Conservation (phyloP, 53 echinoderm and acorn worm genomes). For the Luidia sarsii region DNA sequence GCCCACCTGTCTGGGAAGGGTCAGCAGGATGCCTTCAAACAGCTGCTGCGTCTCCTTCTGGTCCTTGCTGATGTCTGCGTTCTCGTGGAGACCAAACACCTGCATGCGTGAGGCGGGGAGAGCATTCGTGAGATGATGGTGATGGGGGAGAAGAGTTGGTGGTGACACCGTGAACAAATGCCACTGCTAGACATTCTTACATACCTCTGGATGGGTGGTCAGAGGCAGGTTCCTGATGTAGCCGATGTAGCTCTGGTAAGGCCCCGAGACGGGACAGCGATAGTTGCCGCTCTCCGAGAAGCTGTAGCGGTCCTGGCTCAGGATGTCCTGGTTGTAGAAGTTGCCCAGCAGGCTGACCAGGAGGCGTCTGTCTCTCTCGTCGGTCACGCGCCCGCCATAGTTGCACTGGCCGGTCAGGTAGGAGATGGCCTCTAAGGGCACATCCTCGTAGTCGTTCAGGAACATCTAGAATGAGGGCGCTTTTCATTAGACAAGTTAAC, state of each 20-base stretch:
- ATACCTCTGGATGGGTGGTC: conserved; percentile 88
- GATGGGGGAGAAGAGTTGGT: too few species aligned
- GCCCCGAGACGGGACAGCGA: conserved; percentile 72
- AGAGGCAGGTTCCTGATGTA: conserved; percentile 85
- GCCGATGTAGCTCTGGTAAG: conserved; percentile 75
- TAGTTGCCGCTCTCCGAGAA: conserved; percentile 94
- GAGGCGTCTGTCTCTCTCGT: conserved; percentile 83
- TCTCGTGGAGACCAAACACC: conserved; percentile 98
- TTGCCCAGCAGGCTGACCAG: conserved; percentile 82
- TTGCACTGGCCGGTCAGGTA: conserved; percentile 93
- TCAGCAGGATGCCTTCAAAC: conserved; percentile 92
- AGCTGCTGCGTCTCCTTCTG: conserved; percentile 88
- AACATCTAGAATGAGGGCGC: too few species aligned
- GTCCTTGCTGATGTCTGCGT: conserved; percentile 95
- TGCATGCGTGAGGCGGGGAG: too few species aligned
- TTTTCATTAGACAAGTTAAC: too few species aligned
- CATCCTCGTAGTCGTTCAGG: conserved; percentile 87
- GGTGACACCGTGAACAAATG: too few species aligned
- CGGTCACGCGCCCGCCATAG: conserved; percentile 95
- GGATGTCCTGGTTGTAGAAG: conserved; percentile 79
- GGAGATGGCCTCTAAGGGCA: conserved; percentile 85
- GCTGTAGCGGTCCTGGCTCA: conserved; percentile 60
- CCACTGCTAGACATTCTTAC: too few species aligned
- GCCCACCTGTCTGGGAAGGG: conserved; percentile 94
- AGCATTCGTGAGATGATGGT: too few species aligned